A percentile compares a stretch with the other conserved stretches of the same genome.
Conservation (phyloP, 2,797 vertebrate genomes). For the Paedocypris micromegethes region DNA sequence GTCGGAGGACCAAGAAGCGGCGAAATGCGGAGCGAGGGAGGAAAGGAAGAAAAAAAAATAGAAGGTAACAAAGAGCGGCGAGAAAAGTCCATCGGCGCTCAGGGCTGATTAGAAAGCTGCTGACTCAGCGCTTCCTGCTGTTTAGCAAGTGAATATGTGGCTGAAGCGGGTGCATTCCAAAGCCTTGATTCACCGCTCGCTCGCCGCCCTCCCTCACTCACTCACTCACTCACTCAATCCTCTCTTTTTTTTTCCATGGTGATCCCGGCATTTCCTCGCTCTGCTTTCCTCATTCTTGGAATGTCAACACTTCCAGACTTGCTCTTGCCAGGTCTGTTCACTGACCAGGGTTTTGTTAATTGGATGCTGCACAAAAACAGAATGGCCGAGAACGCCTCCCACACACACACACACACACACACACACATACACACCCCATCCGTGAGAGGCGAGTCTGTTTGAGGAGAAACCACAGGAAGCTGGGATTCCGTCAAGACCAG, state of each 20-base stretch:
- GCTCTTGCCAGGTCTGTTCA: constrained; percentile 19
- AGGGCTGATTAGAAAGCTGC: constrained; percentile 55
- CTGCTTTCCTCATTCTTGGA: not conserved
- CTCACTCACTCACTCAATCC: constrained; percentile 38
- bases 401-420: constrained; percentile 6
- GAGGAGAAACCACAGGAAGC: constrained; percentile 39
- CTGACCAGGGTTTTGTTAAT: constrained; percentile 12
- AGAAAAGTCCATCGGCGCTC: not conserved
- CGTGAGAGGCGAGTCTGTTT: constrained; percentile 47
- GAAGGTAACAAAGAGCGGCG: not conserved
- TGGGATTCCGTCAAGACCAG: constrained; percentile 34
- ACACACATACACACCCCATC: constrained; percentile 63
- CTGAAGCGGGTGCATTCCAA: constrained; percentile 70
- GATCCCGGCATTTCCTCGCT: constrained; percentile 53
- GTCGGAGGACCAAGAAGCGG: constrained; percentile 3
- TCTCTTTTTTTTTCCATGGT: constrained; percentile 57
- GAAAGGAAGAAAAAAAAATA: not conserved
- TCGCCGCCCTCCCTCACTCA: constrained; percentile 41
- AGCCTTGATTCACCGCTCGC: constrained; percentile 51
- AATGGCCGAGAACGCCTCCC: not conserved
- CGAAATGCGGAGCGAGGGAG: constrained; percentile 11
- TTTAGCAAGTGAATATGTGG: constrained; percentile 76
- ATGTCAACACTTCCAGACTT: constrained; percentile 39
- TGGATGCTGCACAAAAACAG: constrained; percentile 31
- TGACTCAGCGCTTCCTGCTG: constrained; percentile 75